Evolutionary conservation across 2,797 vertebrate species (phyloP).

Genomic region (Tympanoctomys barrerae): DNA sequence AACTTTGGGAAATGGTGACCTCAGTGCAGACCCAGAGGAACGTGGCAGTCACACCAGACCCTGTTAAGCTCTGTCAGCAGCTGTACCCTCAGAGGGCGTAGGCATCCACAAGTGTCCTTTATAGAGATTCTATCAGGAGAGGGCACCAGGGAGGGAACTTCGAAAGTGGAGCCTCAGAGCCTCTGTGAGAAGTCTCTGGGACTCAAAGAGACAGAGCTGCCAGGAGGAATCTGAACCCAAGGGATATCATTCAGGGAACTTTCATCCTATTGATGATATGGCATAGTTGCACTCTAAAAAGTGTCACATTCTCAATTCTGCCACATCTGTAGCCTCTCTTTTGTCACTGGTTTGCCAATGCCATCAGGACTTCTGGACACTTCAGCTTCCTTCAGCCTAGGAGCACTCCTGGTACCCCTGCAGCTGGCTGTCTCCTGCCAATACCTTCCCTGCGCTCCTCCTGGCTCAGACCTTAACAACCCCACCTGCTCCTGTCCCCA

Average conservation of each 20-base stretch:
- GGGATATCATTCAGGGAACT: slow-evolving; percentile 19
- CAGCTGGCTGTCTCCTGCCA: not conserved
- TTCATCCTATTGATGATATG: not conserved
- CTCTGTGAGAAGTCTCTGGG: not conserved
- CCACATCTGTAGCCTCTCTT: not conserved
- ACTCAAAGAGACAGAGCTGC: not conserved
- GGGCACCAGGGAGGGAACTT: not conserved
- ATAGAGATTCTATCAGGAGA: not conserved
- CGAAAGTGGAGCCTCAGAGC: not conserved
- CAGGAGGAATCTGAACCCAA: not conserved
- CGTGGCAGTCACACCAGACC: not conserved
- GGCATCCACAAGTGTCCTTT: not conserved
- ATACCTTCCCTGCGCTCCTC: not conserved
- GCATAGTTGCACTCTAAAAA: slow-evolving; percentile 7
- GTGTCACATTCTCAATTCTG: not conserved
- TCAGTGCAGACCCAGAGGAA: not conserved
- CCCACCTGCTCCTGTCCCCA: not conserved
- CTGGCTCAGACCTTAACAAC: not conserved
- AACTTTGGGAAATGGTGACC: not conserved
- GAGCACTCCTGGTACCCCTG: not conserved
- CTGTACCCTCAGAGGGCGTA: not conserved
- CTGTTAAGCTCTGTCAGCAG: not conserved
- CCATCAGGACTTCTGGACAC: not conserved
- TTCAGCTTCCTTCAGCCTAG: not conserved
- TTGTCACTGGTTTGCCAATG: not conserved